Evolutionary conservation across 92 coral and sea anemone genomes (phyloP).

Genomic region (Epizoanthus fatuus): DNA sequence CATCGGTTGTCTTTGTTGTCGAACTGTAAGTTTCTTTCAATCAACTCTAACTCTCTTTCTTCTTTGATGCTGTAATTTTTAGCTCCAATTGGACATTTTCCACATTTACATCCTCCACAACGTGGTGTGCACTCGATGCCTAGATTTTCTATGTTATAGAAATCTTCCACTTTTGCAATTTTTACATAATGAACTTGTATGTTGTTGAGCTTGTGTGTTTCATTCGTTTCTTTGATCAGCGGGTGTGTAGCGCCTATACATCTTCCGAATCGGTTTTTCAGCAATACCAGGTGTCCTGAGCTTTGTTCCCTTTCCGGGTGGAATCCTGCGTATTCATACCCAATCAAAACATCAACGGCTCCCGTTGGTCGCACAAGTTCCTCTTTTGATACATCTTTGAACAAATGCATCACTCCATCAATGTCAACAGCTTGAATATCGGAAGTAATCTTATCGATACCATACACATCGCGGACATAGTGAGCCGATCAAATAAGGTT

Average conservation of each 20-base stretch:
- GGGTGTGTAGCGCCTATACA: conserved; percentile 64
- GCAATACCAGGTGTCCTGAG: conserved; percentile 63
- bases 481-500: no score
- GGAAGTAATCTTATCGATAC: conserved; percentile 64
- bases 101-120: conserved; percentile 62
- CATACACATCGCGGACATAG: no score
- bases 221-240: conserved; percentile 39
- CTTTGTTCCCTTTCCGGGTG: conserved; percentile 68
- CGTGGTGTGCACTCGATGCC: conserved; percentile 38
- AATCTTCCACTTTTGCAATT: conserved; percentile 25
- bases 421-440: conserved; percentile 61
- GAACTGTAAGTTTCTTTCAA: conserved; percentile 61
- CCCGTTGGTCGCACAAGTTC: conserved; percentile 66
- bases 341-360: conserved; percentile 70
- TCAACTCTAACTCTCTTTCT: conserved; percentile 66
- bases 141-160: conserved; percentile 35
- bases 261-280: conserved; percentile 70
- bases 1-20: conserved; percentile 54
- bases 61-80: conserved; percentile 57
- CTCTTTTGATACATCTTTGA: conserved; percentile 44
- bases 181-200: conserved; percentile 24
- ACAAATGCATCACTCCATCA: conserved; percentile 57
- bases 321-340: conserved; percentile 78
- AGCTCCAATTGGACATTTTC: conserved; percentile 51
- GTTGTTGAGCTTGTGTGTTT: conserved; percentile 63